Conservation (phyloP, 1,140 invertebrate genomes). For the Cyphomyrmex costatus region DNA sequence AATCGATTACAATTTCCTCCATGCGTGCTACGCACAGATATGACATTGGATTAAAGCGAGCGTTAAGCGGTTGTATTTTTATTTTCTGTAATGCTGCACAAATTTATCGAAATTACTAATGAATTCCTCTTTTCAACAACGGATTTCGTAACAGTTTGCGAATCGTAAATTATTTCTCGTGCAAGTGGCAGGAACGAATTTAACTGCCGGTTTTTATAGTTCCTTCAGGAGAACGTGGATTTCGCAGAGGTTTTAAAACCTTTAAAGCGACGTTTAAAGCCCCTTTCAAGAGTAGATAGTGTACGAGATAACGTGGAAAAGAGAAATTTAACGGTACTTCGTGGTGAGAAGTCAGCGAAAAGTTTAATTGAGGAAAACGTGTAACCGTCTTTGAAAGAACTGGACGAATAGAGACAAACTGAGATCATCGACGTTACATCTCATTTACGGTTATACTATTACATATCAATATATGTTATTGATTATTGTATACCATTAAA, state of each 20-base stretch:
- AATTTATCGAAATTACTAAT: not conserved
- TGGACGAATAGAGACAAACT: not conserved
- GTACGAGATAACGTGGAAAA: not conserved
- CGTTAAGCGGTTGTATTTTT: not conserved
- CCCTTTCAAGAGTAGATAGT: not conserved
- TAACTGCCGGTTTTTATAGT: constrained; percentile 44
- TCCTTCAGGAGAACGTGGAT: constrained; percentile 35
- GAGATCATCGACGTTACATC: constrained; percentile 5
- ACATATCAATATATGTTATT: not conserved
- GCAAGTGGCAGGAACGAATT: constrained; percentile 4
- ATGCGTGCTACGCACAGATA: not conserved
- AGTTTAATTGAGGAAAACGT: not conserved
- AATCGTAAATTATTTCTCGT: constrained; percentile 46
- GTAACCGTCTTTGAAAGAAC: not conserved
- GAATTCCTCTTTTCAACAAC: not conserved
- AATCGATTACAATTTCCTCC: not conserved
- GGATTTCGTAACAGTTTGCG: not conserved
- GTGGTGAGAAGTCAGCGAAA: constrained; percentile 15
- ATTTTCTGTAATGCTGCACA: not conserved
- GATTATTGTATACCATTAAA: constrained; percentile 7
- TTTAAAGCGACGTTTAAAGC: constrained; percentile 41
- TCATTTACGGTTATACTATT: not conserved
- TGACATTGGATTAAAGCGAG: not conserved
- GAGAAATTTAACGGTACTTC: constrained; percentile 21
- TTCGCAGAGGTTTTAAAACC: constrained; percentile 46